phyloP scores from a whole-genome alignment of 92 coral and sea anemone species.

The Phenganax stokvisi region DNA sequence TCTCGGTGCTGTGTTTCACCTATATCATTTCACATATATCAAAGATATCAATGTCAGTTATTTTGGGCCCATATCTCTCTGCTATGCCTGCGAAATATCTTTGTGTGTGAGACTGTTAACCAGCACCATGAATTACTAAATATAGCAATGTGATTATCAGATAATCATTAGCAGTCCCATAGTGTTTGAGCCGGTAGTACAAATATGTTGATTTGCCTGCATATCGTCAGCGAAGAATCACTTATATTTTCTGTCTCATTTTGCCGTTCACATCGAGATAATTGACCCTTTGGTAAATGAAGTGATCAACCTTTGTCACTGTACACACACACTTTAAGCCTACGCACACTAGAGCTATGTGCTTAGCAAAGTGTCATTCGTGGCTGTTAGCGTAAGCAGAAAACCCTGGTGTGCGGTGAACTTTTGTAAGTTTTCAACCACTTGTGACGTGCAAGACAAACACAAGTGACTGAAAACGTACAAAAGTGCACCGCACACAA shows the following conservation, averaged over 20 bases:
- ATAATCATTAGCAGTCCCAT: conserved; percentile 7
- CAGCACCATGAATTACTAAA: background rate
- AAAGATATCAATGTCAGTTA: background rate
- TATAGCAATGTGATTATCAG: conserved; percentile 10
- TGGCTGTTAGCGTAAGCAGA: background rate
- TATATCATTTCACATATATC: background rate
- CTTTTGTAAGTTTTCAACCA: too few species aligned
- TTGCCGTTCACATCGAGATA: background rate
- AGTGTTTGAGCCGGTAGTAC: conserved; percentile 22
- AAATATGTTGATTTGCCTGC: background rate
- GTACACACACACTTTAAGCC: background rate
- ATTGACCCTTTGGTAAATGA: too few species aligned
- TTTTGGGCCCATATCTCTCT: background rate
- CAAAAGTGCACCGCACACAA: too few species aligned
- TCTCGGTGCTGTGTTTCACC: background rate
- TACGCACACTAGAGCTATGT: too few species aligned
- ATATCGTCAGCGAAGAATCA: background rate
- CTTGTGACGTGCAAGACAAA: too few species aligned
- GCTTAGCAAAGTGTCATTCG: too few species aligned
- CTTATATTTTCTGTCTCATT: background rate
- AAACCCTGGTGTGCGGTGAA: background rate
- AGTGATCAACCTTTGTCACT: background rate
- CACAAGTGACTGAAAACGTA: too few species aligned
- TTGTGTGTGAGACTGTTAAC: too few species aligned
- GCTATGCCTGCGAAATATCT: too few species aligned